A percentile compares a stretch with the other conserved stretches of the same genome.
Conservation (phyloP, 1,140 invertebrate species). For the Anthonomus grandis region DNA sequence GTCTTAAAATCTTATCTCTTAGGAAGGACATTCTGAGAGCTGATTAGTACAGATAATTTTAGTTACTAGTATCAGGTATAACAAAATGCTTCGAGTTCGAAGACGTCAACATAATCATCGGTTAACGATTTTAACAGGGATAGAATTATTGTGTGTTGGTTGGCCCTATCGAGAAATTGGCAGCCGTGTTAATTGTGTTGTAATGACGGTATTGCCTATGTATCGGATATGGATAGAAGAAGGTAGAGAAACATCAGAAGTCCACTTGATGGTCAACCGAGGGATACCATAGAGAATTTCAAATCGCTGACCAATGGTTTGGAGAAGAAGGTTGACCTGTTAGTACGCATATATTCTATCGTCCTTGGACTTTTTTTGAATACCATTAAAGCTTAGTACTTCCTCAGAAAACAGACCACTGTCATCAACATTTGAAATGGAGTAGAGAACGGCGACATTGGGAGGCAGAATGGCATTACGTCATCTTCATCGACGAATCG, state of each 20-base stretch:
- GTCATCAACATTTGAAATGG: conserved; percentile 14
- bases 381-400: conserved; percentile 16
- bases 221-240: conserved; percentile 17
- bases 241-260: conserved; percentile 8
- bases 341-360: conserved; percentile 10
- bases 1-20: no score
- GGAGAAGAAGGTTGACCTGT: conserved; percentile 18
- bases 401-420: conserved; percentile 15
- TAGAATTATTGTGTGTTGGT: background rate
- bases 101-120: conserved; percentile 1
- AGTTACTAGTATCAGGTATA: no score
- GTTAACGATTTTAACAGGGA: background rate
- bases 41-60: no score
- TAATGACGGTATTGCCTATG: conserved; percentile 1
- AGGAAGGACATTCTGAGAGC: no score
- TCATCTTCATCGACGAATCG: conserved; percentile 34
- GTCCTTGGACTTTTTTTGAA: conserved; percentile 4
- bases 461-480: conserved; percentile 27
- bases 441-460: conserved; percentile 11
- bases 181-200: background rate
- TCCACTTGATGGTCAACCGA: background rate
- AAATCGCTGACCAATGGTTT: conserved; percentile 23
- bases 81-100: background rate
- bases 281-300: conserved; percentile 6
- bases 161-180: conserved; percentile 12